Evolutionary conservation across 30 jellyfish, hydroid and myxozoan species (phyloP).

Genomic region (Hydractinia echinata): DNA sequence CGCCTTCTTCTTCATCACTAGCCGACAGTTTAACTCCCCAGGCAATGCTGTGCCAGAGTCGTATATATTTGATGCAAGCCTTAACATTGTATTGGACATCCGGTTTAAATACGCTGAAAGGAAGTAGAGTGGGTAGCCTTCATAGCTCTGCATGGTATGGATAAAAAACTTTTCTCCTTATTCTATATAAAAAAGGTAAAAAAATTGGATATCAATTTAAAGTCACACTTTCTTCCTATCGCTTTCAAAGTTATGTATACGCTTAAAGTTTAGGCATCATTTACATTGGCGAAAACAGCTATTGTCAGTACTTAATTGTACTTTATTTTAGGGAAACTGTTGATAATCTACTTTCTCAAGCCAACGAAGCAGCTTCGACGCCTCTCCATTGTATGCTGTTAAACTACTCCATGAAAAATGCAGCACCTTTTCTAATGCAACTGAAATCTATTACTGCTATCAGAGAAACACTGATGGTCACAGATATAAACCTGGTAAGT

Average conservation of each 20-base stretch:
- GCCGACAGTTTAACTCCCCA: conserved; percentile 67
- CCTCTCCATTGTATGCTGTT: conserved; percentile 49
- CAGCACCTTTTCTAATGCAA: conserved; percentile 81
- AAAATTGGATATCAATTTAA: not conserved
- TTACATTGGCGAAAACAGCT: no score
- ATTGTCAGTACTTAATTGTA: not conserved
- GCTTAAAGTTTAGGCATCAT: not conserved
- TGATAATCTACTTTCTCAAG: conserved; percentile 64
- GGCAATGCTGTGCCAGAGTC: conserved; percentile 70
- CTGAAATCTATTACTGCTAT: conserved; percentile 66
- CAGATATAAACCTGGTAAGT: conserved; percentile 73
- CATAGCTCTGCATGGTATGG: conserved; percentile 96
- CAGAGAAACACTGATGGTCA: conserved; percentile 60
- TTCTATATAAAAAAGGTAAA: not conserved
- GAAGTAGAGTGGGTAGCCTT: conserved; percentile 91
- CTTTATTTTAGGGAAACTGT: conserved; percentile 78
- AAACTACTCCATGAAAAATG: conserved; percentile 38
- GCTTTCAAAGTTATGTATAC: not conserved
- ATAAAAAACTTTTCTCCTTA: not conserved
- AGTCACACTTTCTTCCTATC: not conserved
- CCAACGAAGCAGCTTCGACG: conserved; percentile 44
- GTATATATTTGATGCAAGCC: conserved; percentile 80
- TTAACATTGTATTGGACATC: conserved; percentile 95
- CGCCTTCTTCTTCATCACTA: not conserved
- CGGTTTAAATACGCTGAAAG: conserved; percentile 89